A percentile compares a stretch with the other conserved stretches of the same genome.
phyloP scores from a whole-genome alignment of 2,797 vertebrate genomes.

The Discoglossus pictus region DNA sequence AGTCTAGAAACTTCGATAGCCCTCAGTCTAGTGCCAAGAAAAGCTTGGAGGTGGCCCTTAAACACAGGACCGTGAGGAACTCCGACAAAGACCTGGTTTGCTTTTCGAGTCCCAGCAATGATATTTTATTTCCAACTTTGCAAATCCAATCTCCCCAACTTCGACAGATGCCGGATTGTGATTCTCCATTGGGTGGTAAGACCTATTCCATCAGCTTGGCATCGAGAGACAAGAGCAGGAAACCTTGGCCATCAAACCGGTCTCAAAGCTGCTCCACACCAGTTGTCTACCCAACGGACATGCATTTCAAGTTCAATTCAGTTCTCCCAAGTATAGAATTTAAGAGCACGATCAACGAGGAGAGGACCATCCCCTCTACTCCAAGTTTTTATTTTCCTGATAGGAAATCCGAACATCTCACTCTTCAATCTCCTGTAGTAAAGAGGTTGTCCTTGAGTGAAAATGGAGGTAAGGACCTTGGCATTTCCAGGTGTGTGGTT shows the following conservation, averaged over 20 bases:
- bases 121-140: accelerated
- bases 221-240: conserved; percentile 49
- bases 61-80: conserved; percentile 65
- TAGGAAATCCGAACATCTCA: conserved; percentile 53
- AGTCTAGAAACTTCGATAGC: conserved; percentile 77
- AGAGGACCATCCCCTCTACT: conserved; percentile 49
- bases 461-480: conserved; percentile 45
- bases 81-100: conserved; percentile 1
- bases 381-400: conserved; percentile 63
- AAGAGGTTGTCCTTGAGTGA: conserved; percentile 73
- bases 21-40: conserved; percentile 71
- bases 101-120: conserved; percentile 12
- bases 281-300: conserved; percentile 55
- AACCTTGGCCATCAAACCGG: conserved; percentile 19
- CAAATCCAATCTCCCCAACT: conserved; percentile 38
- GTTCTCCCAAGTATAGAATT: conserved; percentile 42
- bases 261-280: conserved; percentile 61
- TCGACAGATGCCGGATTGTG: background rate
- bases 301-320: conserved; percentile 54
- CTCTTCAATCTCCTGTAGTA: conserved; percentile 66
- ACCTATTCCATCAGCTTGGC: conserved; percentile 65
- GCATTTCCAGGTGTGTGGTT: background rate
- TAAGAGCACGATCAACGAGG: background rate
- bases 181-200: conserved; percentile 55
- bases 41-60: conserved; percentile 79